Evolutionary conservation across 2,888 invertebrate genomes (phyloP).

Genomic region (Drosophila silvestris): DNA sequence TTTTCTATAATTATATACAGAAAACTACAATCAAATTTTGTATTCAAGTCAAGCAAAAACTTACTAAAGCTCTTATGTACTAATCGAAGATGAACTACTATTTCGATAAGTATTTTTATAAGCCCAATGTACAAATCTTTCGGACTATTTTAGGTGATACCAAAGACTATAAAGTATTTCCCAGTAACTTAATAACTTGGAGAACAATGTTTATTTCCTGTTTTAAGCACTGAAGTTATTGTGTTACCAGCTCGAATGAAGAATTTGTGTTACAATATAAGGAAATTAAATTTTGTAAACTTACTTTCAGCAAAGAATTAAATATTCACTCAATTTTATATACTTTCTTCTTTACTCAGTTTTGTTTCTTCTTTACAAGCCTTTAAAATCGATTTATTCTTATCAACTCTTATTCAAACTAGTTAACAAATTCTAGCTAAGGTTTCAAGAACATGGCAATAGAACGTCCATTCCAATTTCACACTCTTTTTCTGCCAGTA

Average conservation of each 20-base stretch:
- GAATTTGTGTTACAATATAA: neutral
- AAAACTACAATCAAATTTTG: neutral
- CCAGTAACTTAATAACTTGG: neutral
- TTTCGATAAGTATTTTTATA: neutral
- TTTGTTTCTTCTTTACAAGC: neutral
- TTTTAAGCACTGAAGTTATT: neutral
- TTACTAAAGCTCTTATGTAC: neutral
- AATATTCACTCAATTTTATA: neutral
- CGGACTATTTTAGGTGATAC: neutral
- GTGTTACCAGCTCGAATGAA: neutral
- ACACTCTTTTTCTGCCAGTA: neutral
- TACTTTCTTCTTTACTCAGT: neutral
- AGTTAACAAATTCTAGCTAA: neutral
- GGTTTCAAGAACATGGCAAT: neutral
- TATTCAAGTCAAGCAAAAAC: neutral
- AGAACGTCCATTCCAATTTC: neutral
- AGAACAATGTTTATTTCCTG: neutral
- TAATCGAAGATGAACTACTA: neutral
- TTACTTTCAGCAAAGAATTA: accelerated
- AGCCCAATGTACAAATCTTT: accelerated
- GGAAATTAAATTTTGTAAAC: accelerated
- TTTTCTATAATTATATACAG: neutral
- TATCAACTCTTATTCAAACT: neutral
- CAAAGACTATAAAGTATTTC: neutral
- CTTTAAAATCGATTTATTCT: neutral